These are phyloP conservation scores for Martes martes DNA, from an alignment of 2,113 vertebrate species.

Conservation along the genomic window DNA sequence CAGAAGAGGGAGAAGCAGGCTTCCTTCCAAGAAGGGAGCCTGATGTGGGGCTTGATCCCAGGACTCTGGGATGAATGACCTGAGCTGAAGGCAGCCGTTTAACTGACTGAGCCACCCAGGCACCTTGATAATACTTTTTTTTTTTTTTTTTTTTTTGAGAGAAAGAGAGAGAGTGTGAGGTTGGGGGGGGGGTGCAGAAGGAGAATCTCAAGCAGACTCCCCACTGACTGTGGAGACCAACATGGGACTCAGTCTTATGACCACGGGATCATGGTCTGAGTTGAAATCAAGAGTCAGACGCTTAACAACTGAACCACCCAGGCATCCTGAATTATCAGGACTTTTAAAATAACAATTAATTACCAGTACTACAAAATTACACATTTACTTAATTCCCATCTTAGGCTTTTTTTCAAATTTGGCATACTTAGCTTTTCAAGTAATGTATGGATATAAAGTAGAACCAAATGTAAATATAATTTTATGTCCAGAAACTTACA, in stretches of 20 bases:
- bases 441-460: neutral
- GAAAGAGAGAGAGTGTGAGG: neutral
- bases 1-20: no score
- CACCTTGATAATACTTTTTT: no score
- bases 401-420: neutral
- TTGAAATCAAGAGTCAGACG: neutral
- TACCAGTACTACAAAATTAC: neutral
- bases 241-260: neutral
- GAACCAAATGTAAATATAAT: constrained; percentile 30
- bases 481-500: neutral
- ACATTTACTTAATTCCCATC: neutral
- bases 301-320: neutral
- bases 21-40: no score
- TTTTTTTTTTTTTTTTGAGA: no score
- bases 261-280: neutral
- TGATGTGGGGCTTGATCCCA: no score
- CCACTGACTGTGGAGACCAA: neutral
- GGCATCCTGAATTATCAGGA: neutral
- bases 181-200: neutral
- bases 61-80: no score
- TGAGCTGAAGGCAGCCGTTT: no score
- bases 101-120: no score
- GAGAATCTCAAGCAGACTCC: neutral
- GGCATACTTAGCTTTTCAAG: neutral
- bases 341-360: constrained; percentile 26